Evolutionary conservation across 2,797 vertebrate genomes (phyloP).

Genomic region (Macropodus opercularis): DNA sequence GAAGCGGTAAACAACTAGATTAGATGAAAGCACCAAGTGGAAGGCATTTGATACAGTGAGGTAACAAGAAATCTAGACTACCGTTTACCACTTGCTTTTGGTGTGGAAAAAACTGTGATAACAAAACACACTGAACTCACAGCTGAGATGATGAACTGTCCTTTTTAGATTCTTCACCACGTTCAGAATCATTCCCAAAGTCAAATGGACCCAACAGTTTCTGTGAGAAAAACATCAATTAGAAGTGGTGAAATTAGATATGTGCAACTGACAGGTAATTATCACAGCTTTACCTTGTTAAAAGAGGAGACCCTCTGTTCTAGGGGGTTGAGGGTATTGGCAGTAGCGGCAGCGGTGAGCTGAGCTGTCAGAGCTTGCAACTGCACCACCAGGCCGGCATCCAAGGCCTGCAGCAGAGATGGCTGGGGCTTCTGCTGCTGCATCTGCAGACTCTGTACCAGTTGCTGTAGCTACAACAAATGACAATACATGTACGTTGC

Average conservation of each 20-base stretch:
- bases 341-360: conserved; percentile 94
- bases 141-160: conserved; percentile 89
- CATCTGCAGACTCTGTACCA: conserved; percentile 96
- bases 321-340: conserved; percentile 89
- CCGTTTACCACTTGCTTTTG: background rate
- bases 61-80: background rate
- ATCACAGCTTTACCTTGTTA: conserved; percentile 88
- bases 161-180: conserved; percentile 93
- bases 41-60: background rate
- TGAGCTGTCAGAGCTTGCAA: conserved; percentile 97
- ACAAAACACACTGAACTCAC: conserved; percentile 79
- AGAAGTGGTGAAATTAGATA: background rate
- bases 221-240: conserved; percentile 70
- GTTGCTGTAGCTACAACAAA: conserved; percentile 89
- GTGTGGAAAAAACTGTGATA: background rate
- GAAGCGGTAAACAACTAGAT: conserved; percentile 27
- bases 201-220: conserved; percentile 98
- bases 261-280: background rate
- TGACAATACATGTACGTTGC: no score
- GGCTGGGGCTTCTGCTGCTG: conserved; percentile 99
- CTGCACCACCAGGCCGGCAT: conserved; percentile 96
- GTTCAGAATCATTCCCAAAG: conserved; percentile 92
- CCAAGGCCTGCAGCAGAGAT: conserved; percentile 94
- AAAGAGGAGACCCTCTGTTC: conserved; percentile 96
- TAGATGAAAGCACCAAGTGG: conserved; percentile 18